Evolutionary conservation across 2,888 invertebrate genomes (phyloP).

Genomic region (Cephus sareptanus): DNA sequence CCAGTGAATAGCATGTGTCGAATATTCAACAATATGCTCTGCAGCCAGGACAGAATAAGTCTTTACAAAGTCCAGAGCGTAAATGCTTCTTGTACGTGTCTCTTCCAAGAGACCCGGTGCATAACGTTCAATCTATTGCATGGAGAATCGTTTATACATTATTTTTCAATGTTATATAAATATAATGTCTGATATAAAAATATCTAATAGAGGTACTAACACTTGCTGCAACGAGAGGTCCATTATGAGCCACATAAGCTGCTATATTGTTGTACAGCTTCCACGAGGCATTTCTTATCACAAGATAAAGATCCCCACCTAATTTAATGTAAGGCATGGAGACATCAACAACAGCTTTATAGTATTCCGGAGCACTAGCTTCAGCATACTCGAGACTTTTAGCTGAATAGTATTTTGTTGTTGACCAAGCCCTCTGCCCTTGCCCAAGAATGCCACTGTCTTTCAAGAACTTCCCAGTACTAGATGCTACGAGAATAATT

Average conservation of each 20-base stretch:
- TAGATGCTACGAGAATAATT: constrained; percentile 69
- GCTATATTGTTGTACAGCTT: constrained; percentile 68
- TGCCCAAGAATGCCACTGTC: constrained; percentile 75
- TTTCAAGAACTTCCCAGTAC: constrained; percentile 74
- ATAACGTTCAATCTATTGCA: constrained; percentile 74
- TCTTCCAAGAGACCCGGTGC: constrained; percentile 78
- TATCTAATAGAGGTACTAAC: constrained; percentile 64
- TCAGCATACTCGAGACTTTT: constrained; percentile 77
- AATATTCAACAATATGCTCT: constrained; percentile 51
- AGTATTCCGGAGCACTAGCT: constrained; percentile 76
- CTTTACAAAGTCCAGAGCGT: constrained; percentile 49
- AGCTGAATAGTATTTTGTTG: constrained; percentile 71
- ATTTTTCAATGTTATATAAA: background rate
- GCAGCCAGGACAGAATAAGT: constrained; percentile 45
- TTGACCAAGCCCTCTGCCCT: constrained; percentile 74
- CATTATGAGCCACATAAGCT: constrained; percentile 69
- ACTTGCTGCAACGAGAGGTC: constrained; percentile 68
- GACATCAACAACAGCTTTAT: constrained; percentile 69
- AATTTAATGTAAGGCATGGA: constrained; percentile 74
- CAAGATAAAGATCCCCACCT: constrained; percentile 69
- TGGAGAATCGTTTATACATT: constrained; percentile 26
- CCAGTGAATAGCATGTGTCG: constrained; percentile 66
- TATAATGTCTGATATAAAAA: background rate
- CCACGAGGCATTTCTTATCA: constrained; percentile 69
- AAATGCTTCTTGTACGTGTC: constrained; percentile 68